A percentile compares a stretch with the other conserved stretches of the same genome.
Evolutionary conservation across 1,140 invertebrate genomes (phyloP).

Genomic region (Trypoxylus dichotomus): DNA sequence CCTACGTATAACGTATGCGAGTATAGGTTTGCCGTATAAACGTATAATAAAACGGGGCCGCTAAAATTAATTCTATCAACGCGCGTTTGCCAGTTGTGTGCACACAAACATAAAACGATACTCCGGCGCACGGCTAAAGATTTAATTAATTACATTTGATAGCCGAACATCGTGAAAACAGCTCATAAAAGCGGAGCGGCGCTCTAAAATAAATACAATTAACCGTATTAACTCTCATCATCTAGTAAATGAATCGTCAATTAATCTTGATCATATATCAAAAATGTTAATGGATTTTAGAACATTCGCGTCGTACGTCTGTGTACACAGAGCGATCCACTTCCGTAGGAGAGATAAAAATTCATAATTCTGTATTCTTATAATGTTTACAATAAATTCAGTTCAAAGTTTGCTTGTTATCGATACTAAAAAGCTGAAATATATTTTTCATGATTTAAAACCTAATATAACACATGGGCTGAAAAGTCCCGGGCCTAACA

Average conservation of each 20-base stretch:
- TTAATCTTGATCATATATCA: slow-evolving; percentile 4
- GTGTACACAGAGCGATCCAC: background rate
- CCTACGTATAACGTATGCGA: background rate
- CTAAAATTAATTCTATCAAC: background rate
- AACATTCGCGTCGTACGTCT: too few species aligned
- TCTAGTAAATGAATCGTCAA: background rate
- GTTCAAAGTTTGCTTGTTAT: too few species aligned
- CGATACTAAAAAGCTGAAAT: too few species aligned
- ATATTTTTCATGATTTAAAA: too few species aligned
- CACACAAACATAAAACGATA: slow-evolving; percentile 3
- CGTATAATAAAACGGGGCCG: background rate
- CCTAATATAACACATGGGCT: too few species aligned
- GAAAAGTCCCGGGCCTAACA: too few species aligned
- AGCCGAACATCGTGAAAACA: background rate
- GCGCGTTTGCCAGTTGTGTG: background rate
- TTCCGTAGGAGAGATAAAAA: too few species aligned
- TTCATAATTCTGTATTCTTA: too few species aligned
- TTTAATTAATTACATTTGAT: slow-evolving; percentile 8
- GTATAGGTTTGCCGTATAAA: background rate
- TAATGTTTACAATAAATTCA: too few species aligned
- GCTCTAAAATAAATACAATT: slow-evolving; percentile 7
- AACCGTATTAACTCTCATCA: background rate
- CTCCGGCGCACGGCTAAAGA: background rate
- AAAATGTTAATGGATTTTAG: background rate
- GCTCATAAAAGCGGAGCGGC: background rate